phyloP scores from a whole-genome alignment of 1,140 invertebrate species.

The Aphelenchoides avenae region DNA sequence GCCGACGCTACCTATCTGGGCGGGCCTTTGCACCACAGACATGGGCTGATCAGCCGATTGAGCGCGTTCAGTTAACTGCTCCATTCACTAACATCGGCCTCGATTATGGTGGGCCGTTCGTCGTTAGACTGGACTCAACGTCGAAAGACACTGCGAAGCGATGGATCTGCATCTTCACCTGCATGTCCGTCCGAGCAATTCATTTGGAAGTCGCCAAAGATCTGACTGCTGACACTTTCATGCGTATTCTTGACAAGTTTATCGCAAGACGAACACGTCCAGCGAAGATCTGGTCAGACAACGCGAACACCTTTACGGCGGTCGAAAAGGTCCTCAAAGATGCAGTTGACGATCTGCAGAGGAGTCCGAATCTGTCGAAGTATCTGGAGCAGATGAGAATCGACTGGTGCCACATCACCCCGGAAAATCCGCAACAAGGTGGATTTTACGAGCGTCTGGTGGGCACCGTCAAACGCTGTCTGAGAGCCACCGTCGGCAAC shows the following conservation, averaged over 20 bases:
- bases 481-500: slow-evolving; percentile 16
- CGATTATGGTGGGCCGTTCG: slow-evolving; percentile 39
- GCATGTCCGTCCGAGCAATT: slow-evolving; percentile 32
- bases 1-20: slow-evolving; percentile 4
- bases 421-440: slow-evolving; percentile 60
- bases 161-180: slow-evolving; percentile 39
- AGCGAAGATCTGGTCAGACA: slow-evolving; percentile 21
- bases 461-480: slow-evolving; percentile 31
- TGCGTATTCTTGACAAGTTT: slow-evolving; percentile 30
- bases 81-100: slow-evolving; percentile 32
- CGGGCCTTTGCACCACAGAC: slow-evolving; percentile 12
- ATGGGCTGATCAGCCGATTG: slow-evolving; percentile 31
- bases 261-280: slow-evolving; percentile 16
- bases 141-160: slow-evolving; percentile 27
- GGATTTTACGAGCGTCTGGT: slow-evolving; percentile 61
- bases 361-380: too few relatives aligned
- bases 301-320: slow-evolving; percentile 7
- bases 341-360: slow-evolving; percentile 7
- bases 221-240: slow-evolving; percentile 26
- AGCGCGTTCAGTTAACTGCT: slow-evolving; percentile 10
- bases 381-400: too few relatives aligned
- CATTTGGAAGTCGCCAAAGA: slow-evolving; percentile 29
- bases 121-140: slow-evolving; percentile 29
- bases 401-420: slow-evolving; percentile 59
- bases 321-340: slow-evolving; percentile 6